These are phyloP conservation scores for Archivesica marissinica DNA, from an alignment of 1,140 invertebrate species.

Conservation along the genomic window DNA sequence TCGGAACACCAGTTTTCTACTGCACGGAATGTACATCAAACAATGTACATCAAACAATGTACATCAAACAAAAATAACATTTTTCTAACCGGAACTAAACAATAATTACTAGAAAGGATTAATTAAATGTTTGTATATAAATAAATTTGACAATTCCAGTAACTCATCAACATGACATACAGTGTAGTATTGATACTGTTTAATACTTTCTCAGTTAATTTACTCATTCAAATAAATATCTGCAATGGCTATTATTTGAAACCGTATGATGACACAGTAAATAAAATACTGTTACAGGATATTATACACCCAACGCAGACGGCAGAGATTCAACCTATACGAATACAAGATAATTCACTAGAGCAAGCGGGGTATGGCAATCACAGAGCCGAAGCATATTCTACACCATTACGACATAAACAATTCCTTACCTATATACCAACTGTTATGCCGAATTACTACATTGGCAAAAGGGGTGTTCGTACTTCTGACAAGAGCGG, in stretches of 20 bases:
- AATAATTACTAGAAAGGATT: too few relatives aligned
- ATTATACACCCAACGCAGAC: background rate
- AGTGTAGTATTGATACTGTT: background rate
- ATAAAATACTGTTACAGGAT: background rate
- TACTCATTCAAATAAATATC: background rate
- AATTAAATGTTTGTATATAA: too few relatives aligned
- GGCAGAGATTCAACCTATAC: background rate
- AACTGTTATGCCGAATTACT: background rate
- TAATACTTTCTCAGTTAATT: background rate
- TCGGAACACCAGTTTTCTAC: too few relatives aligned
- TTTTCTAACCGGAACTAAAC: too few relatives aligned
- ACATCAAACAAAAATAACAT: too few relatives aligned
- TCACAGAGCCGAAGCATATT: background rate
- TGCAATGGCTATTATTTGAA: background rate
- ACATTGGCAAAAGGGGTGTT: background rate
- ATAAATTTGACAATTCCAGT: too few relatives aligned
- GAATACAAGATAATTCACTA: background rate
- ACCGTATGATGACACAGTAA: background rate
- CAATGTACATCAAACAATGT: too few relatives aligned
- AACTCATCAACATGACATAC: too few relatives aligned
- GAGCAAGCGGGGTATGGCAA: background rate
- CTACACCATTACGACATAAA: background rate
- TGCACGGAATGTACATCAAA: too few relatives aligned
- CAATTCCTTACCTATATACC: background rate
- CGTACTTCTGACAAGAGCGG: too few relatives aligned